Percentiles rank a stretch among this genome's conserved stretches.
Conservation (phyloP, 2,888 invertebrate species). For the Yponomeuta plumbellus region DNA sequence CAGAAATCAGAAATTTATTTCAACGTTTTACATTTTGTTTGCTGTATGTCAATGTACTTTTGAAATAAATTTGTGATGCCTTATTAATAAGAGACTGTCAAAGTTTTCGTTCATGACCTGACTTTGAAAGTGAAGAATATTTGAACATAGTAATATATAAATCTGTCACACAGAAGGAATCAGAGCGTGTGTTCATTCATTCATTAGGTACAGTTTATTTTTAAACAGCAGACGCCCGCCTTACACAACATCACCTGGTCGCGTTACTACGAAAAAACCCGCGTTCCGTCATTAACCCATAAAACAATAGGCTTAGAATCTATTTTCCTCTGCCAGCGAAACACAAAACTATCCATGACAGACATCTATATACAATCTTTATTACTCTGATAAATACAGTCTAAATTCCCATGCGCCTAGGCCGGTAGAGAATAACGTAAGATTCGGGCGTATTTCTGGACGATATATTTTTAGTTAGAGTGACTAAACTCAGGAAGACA, state of each 20-base stretch:
- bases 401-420: background rate
- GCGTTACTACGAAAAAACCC: background rate
- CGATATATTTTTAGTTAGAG: background rate
- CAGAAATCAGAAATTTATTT: too few relatives aligned
- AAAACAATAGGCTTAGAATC: background rate
- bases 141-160: too few relatives aligned
- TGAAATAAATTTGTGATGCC: too few relatives aligned
- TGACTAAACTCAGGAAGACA: background rate
- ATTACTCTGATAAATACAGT: background rate
- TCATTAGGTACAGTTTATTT: constrained; percentile 1
- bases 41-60: too few relatives aligned
- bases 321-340: background rate
- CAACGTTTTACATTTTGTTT: too few relatives aligned
- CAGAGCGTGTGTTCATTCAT: background rate
- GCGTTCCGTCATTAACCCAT: background rate
- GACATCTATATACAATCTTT: background rate
- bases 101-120: too few relatives aligned
- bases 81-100: too few relatives aligned
- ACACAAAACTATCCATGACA: background rate
- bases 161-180: background rate
- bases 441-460: constrained; percentile 5
- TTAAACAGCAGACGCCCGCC: background rate
- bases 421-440: background rate
- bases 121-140: too few relatives aligned
- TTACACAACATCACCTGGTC: constrained; percentile 9